phyloP scores from a whole-genome alignment of 2,113 vertebrate genomes.

The Lagopus leucura region DNA sequence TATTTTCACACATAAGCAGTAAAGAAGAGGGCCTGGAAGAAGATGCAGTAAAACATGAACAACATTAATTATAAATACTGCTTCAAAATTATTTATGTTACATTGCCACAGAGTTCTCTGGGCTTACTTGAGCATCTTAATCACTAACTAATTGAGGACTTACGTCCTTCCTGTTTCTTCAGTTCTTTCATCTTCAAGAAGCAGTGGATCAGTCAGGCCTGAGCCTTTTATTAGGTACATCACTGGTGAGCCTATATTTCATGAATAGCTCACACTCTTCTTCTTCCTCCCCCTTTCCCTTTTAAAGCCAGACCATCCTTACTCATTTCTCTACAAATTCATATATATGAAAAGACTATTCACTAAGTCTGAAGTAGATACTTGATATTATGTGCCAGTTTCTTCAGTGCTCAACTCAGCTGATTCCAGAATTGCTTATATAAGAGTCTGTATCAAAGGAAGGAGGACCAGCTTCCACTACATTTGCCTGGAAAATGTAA shows the following conservation, averaged over 20 bases:
- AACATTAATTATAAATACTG: background rate
- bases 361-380: background rate
- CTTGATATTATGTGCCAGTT: background rate
- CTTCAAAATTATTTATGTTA: background rate
- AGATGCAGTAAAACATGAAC: background rate
- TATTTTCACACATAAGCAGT: constrained; percentile 25
- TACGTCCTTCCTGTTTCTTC: background rate
- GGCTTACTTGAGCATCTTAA: constrained; percentile 4
- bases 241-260: background rate
- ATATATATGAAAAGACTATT: background rate
- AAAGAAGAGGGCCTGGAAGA: constrained; percentile 13
- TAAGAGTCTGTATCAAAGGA: background rate
- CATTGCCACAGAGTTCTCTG: background rate
- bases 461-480: background rate
- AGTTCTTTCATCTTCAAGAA: constrained; percentile 23
- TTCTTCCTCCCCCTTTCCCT: background rate
- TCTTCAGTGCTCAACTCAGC: background rate
- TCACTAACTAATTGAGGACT: background rate
- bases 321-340: background rate
- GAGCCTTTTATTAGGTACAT: constrained; percentile 12
- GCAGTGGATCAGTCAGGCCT: background rate
- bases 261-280: background rate
- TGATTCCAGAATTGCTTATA: background rate
- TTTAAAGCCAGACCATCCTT: background rate
- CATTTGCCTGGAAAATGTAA: background rate